phyloP scores from a whole-genome alignment of 2,113 vertebrate species.

The Acrocephalus arundinaceus region DNA sequence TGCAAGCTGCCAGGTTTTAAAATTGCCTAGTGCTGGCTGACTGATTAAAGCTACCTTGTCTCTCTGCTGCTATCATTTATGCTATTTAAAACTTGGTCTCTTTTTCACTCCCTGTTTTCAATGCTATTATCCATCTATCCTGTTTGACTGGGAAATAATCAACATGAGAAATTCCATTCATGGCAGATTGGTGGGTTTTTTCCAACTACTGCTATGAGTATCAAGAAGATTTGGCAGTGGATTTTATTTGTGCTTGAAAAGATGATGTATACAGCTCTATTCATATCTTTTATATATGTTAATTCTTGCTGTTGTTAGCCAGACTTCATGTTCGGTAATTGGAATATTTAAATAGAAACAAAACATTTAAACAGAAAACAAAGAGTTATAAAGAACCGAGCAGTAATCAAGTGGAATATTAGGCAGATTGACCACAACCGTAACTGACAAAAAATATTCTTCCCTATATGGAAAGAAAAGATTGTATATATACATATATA shows the following conservation, averaged over 20 bases:
- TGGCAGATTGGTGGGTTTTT: neutral
- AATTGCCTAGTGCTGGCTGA: neutral
- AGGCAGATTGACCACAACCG: neutral
- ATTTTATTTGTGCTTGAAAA: neutral
- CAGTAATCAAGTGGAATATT: neutral
- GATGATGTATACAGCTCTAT: neutral
- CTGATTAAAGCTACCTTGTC: constrained; percentile 34
- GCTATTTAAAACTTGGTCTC: constrained; percentile 1
- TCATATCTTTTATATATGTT: neutral
- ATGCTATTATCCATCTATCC: neutral
- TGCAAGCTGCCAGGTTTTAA: constrained; percentile 15
- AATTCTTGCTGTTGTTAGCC: neutral
- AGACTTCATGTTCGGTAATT: neutral
- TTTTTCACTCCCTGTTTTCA: neutral
- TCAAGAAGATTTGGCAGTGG: neutral
- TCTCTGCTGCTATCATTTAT: constrained; percentile 3
- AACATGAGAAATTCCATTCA: constrained; percentile 10
- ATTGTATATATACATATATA: neutral
- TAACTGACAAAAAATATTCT: neutral
- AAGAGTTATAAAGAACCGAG: neutral
- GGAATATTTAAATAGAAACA: neutral
- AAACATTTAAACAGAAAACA: neutral
- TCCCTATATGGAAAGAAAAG: neutral
- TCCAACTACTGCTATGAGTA: neutral
- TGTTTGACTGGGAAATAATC: constrained; percentile 10